Conservation (phyloP, 2,888 invertebrate species). For the Rhagonycha lutea region DNA sequence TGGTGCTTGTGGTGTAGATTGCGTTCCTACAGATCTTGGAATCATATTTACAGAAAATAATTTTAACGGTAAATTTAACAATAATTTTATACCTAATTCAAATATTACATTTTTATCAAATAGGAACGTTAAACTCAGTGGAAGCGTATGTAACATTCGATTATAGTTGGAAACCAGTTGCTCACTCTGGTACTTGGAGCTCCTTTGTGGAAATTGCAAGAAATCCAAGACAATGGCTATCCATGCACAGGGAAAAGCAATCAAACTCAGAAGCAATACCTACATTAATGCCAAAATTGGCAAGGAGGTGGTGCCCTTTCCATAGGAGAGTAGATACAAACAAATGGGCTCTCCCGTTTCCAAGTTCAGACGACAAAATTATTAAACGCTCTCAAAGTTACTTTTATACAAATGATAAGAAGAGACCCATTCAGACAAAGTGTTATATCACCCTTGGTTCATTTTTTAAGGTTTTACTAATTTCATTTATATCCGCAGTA, state of each 20-base stretch:
- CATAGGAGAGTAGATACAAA: not conserved
- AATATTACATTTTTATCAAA: not conserved
- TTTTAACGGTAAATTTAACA: constrained; percentile 65
- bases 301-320: not conserved
- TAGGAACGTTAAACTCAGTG: constrained; percentile 75
- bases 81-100: not conserved
- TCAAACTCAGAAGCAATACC: constrained; percentile 69
- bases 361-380: constrained; percentile 81
- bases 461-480: constrained; percentile 56
- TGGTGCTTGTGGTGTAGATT: constrained; percentile 92
- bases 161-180: constrained; percentile 45
- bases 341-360: constrained; percentile 63
- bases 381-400: constrained; percentile 80
- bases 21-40: constrained; percentile 90
- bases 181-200: constrained; percentile 91
- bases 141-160: constrained; percentile 66
- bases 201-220: constrained; percentile 80
- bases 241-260: constrained; percentile 48
- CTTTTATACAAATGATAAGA: constrained; percentile 67
- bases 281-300: constrained; percentile 44
- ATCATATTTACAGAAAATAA: constrained; percentile 75
- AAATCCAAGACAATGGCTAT: constrained; percentile 62
- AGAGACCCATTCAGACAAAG: constrained; percentile 77
- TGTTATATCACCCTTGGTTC: constrained; percentile 65
- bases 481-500: constrained; percentile 62